Evolutionary conservation across 2,113 vertebrate species (phyloP), one percentile per base, ranked within the genome.

Genomic region (Nannobrachium achirus): DNA sequence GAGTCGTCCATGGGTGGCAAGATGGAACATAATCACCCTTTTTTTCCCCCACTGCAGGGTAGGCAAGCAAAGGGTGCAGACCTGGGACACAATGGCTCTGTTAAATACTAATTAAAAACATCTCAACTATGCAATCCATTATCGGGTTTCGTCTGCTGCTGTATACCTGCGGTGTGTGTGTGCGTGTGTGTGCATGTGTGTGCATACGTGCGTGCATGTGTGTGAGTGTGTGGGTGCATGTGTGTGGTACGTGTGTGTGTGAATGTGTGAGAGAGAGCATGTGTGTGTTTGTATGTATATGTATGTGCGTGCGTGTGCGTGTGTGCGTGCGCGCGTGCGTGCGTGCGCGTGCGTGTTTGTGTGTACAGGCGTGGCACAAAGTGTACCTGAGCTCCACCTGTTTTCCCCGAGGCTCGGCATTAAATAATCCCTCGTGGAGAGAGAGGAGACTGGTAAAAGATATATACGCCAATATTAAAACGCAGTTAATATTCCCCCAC

Each of bases 391-490:
- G 59, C 82, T 82, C 63, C 90, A 89, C 84, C 84, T 84, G 81
- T 83, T 86, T 18, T 73, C 86, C 84, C 76, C 69, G 44, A 75
- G 88, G 83, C 81, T 73, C 41, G 6, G n/a, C 10, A 13, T 50
- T 59, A 67, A 74, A 80, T 62, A 16, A 67, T 64, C 65, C 50
- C 75, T 73, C 48, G 65, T 48, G 63, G 57, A 76, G 65, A 69
- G 52, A 33, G 68, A 64, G 51, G 55, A 71, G 73, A 78, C 81
- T 82, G 87, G 61, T 80, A 83, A 86, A 78, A 81, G 82, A 89
- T 84, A 85, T 78, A 86, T 78, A 15, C 39, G 58, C 78, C 75
- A 85, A 81, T 89, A 84, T 89, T 55, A 75, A 86, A 77, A 62
- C 25, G 59, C 75, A 73, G 46, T 88, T 63, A 58, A 82, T 63